phyloP scores from a whole-genome alignment of 2,797 vertebrate species.

The Danio aesculapii region DNA sequence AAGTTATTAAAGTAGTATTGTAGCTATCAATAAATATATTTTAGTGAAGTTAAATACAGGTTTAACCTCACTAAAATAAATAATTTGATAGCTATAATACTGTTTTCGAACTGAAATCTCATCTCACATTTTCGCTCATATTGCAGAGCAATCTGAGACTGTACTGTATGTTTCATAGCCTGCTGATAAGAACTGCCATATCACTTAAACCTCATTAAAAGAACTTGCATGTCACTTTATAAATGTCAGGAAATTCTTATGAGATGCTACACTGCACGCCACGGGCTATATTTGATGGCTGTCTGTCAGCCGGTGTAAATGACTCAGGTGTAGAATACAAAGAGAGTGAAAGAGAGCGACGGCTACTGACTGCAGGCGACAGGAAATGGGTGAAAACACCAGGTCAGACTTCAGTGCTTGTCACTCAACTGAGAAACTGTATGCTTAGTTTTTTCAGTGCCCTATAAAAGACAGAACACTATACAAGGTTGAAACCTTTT shows the following conservation, averaged over 20 bases:
- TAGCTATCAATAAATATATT: no score
- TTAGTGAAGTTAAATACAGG: no score
- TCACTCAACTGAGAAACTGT: slow-evolving; percentile 40
- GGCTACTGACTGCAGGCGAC: slow-evolving; percentile 44
- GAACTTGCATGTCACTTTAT: slow-evolving; percentile 52
- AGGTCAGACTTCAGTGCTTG: slow-evolving; percentile 36
- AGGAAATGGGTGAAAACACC: slow-evolving; percentile 31
- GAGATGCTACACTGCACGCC: slow-evolving; percentile 36
- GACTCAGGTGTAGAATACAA: slow-evolving; percentile 38
- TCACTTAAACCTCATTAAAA: slow-evolving; percentile 57
- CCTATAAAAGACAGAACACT: neutral
- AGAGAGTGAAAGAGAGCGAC: slow-evolving; percentile 31
- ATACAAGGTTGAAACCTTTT: neutral
- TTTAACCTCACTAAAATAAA: no score
- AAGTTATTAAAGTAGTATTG: no score
- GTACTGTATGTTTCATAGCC: neutral
- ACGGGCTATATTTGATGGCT: slow-evolving; percentile 48
- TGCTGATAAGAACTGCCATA: slow-evolving; percentile 35
- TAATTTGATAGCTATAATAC: no score
- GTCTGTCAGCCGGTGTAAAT: slow-evolving; percentile 55
- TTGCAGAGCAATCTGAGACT: neutral
- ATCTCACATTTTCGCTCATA: neutral
- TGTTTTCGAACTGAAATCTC: no score
- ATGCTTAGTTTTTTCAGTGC: slow-evolving; percentile 10
- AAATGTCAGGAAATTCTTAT: slow-evolving; percentile 48